These are phyloP conservation scores for Pterocles burchelli DNA, from an alignment of 2,113 vertebrate genomes.

Conservation along the genomic window DNA sequence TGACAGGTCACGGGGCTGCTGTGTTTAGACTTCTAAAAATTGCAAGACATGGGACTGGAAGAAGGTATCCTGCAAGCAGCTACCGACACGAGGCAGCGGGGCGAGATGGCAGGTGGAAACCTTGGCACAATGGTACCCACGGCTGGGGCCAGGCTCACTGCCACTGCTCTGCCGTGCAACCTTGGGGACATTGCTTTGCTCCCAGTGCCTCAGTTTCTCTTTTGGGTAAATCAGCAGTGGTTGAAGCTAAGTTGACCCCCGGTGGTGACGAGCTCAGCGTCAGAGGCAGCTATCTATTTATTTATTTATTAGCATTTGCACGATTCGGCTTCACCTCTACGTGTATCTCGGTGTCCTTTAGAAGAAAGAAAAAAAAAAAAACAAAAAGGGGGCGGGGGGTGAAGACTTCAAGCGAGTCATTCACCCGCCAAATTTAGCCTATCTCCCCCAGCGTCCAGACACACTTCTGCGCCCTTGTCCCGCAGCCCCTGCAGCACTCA, in stretches of 20 bases:
- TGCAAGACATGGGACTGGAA: neutral
- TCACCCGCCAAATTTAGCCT: constrained; percentile 27
- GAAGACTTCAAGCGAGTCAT: neutral
- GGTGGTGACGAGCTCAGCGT: neutral
- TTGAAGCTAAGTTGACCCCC: neutral
- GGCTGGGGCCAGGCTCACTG: neutral
- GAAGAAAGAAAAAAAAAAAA: neutral
- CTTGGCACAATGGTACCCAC: neutral
- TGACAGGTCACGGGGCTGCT: neutral
- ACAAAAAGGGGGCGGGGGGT: neutral
- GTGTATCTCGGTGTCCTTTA: neutral
- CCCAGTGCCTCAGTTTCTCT: neutral
- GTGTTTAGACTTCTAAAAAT: neutral
- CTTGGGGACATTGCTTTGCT: neutral
- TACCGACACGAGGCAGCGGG: neutral
- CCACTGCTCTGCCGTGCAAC: neutral
- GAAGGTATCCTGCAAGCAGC: neutral
- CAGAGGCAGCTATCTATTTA: neutral
- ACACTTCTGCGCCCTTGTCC: constrained; percentile 10
- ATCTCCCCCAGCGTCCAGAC: neutral
- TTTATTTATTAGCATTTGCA: neutral
- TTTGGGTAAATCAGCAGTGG: neutral
- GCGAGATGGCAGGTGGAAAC: neutral
- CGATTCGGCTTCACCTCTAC: neutral
- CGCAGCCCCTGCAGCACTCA: constrained; percentile 17